Base-by-base conservation (phyloP, 2,113 vertebrate genomes). In the Lepus americanus region DNA sequence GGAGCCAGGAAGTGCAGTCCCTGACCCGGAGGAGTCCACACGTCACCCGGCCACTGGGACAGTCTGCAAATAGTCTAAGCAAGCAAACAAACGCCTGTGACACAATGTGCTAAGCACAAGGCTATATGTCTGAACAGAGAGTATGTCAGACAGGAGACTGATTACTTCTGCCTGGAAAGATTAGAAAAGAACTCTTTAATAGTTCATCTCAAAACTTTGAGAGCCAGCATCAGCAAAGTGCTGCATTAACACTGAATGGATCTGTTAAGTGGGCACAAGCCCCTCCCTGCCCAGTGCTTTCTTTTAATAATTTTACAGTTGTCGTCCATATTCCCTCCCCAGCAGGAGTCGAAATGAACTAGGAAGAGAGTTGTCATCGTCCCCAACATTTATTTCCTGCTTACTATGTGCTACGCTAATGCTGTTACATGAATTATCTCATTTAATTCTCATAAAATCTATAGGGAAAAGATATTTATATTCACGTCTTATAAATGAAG, bases 401-500 rank as follows among this genome's bases (percentile, higher is more conserved):
- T 64, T 36, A 59, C 25, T 53, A 64, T 25, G 31, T 17, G 5
- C 22, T 4, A 12, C 14, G 51, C 49, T 53, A 59, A 64, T 55
- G 31, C 39, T 13, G 12, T 33, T 73, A 59, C 2, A 1, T 12
- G 16, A 89, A 74, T 73, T 25, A 67, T 23, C 29, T 77, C 14
- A 44, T n/a, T 82, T 49, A 87, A 70, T 69, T 51, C 51, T 55
- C 31, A 73, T 5, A 49, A 80, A 83, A 74, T n/a, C 70, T 70
- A 3, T 59, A 19, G 27, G 25, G 59, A 78, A 94, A 51, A 93
- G 70, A 14, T 19, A n/a, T 44, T 51, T 9, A 1, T 5, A 6
- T 14, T 66, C 53, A 91, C 72, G 95, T 44, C 95, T 77, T 81
- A 77, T n/a, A 87, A 66, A 89, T 29, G 72, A 87, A 22, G 17